phyloP scores from a whole-genome alignment of 2,888 invertebrate genomes.

The Amitus sp. region DNA sequence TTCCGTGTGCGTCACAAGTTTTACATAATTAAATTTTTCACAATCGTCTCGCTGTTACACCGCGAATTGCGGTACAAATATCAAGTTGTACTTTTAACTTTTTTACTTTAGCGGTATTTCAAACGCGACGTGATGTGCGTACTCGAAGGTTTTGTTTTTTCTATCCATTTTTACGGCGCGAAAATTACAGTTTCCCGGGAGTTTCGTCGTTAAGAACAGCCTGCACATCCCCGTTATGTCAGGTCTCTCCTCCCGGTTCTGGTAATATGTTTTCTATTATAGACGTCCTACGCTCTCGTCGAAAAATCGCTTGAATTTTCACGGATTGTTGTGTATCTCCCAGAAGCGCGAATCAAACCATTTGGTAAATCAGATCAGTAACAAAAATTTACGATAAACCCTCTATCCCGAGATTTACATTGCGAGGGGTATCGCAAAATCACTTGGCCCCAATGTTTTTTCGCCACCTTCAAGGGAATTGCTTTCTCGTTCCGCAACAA shows the following conservation, averaged over 20 bases:
- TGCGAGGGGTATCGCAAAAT: background rate
- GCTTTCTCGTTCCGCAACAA: background rate
- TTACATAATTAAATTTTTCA: too few relatives aligned
- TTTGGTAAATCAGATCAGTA: conserved; percentile 5
- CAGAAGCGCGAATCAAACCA: conserved; percentile 9
- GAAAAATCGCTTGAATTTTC: conserved; percentile 40
- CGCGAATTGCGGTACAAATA: too few relatives aligned
- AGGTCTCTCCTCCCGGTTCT: conserved; percentile 48
- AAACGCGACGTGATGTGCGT: conserved; percentile 43
- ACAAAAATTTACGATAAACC: too few relatives aligned
- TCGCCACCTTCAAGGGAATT: background rate
- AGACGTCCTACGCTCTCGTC: conserved; percentile 44
- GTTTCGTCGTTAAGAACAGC: conserved; percentile 64
- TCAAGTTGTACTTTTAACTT: conserved; percentile 48
- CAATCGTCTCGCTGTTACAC: too few relatives aligned
- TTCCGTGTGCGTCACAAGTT: too few relatives aligned
- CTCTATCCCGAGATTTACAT: background rate
- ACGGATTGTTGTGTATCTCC: conserved; percentile 19
- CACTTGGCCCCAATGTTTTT: background rate
- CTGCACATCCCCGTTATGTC: conserved; percentile 62
- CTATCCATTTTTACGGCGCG: conserved; percentile 43
- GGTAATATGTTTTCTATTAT: conserved; percentile 62
- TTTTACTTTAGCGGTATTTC: conserved; percentile 49
- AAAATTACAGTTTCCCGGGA: conserved; percentile 61
- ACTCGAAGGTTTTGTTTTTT: conserved; percentile 37